Percentiles rank a stretch among this genome's conserved stretches.
phyloP scores from a whole-genome alignment of 2,797 vertebrate species.

The Cossypha heuglini region DNA sequence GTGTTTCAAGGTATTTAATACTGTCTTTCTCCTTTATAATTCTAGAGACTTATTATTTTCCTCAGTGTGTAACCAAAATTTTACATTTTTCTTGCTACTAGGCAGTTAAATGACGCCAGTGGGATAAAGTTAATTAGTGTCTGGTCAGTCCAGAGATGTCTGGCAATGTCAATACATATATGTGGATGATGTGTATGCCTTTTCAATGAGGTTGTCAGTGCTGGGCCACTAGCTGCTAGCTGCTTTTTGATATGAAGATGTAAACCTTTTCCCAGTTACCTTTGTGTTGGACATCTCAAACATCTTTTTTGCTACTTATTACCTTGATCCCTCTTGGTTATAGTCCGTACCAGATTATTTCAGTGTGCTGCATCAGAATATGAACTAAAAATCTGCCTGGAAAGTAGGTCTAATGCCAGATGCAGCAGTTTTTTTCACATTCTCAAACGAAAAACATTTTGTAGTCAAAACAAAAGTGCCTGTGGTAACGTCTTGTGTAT shows the following conservation, averaged over 20 bases:
- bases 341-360: neutral
- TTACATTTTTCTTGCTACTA: neutral
- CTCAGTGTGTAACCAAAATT: neutral
- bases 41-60: neutral
- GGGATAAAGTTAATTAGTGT: neutral
- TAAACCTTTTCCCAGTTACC: neutral
- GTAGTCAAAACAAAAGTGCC: neutral
- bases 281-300: neutral
- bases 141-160: neutral
- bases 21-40: neutral
- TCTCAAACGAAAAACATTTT: neutral
- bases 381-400: neutral
- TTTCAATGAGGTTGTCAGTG: neutral
- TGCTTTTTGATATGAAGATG: neutral
- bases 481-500: neutral
- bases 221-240: neutral
- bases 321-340: neutral
- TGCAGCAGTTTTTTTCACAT: neutral
- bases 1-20: neutral
- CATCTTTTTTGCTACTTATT: neutral
- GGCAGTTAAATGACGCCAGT: fast-evolving
- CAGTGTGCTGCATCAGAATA: neutral
- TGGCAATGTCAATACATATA: neutral
- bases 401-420: neutral
- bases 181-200: fast-evolving